Conservation (phyloP, 1,140 invertebrate species). For the Sycophaga agraensis region DNA sequence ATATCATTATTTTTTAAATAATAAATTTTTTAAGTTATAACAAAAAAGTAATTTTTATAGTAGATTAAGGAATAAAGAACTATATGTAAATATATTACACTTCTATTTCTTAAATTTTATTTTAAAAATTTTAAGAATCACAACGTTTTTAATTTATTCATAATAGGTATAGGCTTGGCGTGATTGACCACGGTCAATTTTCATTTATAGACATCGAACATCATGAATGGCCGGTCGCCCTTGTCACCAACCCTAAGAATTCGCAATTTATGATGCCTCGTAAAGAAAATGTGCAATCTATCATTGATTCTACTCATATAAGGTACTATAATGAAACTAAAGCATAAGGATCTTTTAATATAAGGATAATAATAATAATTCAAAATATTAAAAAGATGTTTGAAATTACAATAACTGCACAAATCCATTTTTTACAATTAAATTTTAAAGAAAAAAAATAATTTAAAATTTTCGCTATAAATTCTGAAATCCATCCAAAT, state of each 20-base stretch:
- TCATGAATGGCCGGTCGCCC: slow-evolving; percentile 76
- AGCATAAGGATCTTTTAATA: no score
- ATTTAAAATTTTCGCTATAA: slow-evolving; percentile 1
- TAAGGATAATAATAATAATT: no score
- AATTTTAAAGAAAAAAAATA: neutral
- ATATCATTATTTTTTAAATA: no score
- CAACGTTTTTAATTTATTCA: neutral
- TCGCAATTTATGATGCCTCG: slow-evolving; percentile 70
- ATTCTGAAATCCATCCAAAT: neutral
- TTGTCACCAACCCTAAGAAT: slow-evolving; percentile 90
- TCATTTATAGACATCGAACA: slow-evolving; percentile 83
- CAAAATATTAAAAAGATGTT: no score
- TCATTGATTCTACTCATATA: slow-evolving; percentile 76
- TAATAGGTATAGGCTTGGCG: slow-evolving; percentile 73
- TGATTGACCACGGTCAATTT: slow-evolving; percentile 86
- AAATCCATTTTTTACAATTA: no score
- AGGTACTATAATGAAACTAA: no score
- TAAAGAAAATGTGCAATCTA: slow-evolving; percentile 72
- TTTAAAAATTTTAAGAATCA: neutral
- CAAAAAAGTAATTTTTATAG: no score
- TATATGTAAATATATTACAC: no score
- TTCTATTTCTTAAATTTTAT: neutral
- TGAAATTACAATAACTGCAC: no score
- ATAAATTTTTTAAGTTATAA: no score
- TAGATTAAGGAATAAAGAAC: no score